Conservation (phyloP, 2,888 invertebrate genomes). For the Lasioglossum villosulum region DNA sequence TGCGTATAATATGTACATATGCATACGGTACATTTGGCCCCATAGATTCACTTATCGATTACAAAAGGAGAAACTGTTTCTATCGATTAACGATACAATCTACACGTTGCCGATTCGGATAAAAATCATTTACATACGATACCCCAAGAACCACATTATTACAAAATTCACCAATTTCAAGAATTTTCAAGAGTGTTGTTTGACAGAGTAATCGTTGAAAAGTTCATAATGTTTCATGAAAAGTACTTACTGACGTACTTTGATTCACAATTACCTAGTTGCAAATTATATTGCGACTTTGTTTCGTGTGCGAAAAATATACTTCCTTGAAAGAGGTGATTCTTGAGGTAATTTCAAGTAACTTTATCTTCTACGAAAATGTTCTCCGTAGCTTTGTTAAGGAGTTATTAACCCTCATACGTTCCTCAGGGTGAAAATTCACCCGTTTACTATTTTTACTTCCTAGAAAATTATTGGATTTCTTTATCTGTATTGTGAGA, state of each 20-base stretch:
- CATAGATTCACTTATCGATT: background rate
- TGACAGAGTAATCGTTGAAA: background rate
- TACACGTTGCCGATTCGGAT: background rate
- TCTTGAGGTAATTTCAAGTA: no score
- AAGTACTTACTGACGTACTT: background rate
- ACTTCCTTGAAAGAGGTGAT: no score
- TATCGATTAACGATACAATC: background rate
- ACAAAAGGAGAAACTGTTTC: background rate
- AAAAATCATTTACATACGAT: background rate
- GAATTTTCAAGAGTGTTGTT: background rate
- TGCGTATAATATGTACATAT: conserved; percentile 75
- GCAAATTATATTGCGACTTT: background rate
- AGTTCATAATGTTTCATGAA: background rate
- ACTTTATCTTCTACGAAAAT: no score
- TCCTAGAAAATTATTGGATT: no score
- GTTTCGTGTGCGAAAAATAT: background rate
- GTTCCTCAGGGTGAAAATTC: no score
- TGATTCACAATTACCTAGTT: background rate
- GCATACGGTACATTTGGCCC: conserved; percentile 54
- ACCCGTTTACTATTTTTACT: no score
- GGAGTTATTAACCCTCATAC: no score
- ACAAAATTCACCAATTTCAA: background rate
- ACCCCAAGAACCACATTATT: background rate
- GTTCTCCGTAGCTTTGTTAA: no score
- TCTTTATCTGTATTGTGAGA: no score